Conservation (phyloP, 2,797 vertebrate genomes). For the Phrynocephalus guinanensis region DNA sequence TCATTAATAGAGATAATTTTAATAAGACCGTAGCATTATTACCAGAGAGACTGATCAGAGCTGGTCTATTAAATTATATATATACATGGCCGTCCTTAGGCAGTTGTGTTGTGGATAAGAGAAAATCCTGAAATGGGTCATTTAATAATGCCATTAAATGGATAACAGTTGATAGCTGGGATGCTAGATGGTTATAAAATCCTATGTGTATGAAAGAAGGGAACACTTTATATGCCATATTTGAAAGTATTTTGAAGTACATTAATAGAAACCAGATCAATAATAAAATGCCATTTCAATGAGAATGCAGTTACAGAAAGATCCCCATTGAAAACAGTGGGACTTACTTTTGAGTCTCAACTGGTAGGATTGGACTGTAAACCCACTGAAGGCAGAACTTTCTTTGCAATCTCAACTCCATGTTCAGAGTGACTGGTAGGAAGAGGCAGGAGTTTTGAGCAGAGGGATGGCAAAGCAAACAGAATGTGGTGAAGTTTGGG, state of each 20-base stretch:
- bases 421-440: neutral
- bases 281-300: neutral
- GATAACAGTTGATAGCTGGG: constrained; percentile 2
- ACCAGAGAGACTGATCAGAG: constrained; percentile 8
- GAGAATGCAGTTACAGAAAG: neutral
- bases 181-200: constrained; percentile 14
- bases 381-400: neutral
- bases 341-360: neutral
- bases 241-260: neutral
- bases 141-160: neutral
- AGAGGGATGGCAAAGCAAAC: neutral
- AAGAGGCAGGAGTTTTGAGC: neutral
- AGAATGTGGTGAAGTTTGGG: neutral
- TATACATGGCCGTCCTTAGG: constrained; percentile 12
- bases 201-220: neutral
- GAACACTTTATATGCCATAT: neutral
- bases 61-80: neutral
- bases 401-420: neutral
- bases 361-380: neutral
- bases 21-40: constrained; percentile 33
- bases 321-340: neutral
- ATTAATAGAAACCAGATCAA: neutral
- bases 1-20: constrained; percentile 43
- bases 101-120: neutral
- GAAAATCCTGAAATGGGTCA: neutral